phyloP scores from a whole-genome alignment of 1,140 invertebrate genomes.

The Apis cerana region DNA sequence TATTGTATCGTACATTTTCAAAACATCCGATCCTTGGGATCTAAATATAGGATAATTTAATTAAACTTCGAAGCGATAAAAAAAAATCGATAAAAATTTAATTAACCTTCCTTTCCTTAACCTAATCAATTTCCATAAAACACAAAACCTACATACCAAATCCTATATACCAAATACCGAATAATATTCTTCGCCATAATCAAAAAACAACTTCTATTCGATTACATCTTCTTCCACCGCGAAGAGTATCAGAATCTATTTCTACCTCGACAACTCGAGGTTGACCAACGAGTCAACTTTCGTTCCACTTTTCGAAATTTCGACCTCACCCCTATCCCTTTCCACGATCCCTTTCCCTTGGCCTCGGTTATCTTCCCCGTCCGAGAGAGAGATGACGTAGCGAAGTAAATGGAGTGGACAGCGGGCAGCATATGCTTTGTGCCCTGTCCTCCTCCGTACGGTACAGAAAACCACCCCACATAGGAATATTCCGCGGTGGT shows the following conservation, averaged over 20 bases:
- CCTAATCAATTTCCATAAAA: neutral
- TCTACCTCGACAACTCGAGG: too few relatives aligned
- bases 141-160: neutral
- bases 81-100: neutral
- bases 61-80: neutral
- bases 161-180: too few relatives aligned
- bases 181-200: too few relatives aligned
- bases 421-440: slow-evolving; percentile 80
- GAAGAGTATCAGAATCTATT: too few relatives aligned
- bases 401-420: slow-evolving; percentile 81
- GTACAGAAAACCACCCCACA: slow-evolving; percentile 50
- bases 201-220: too few relatives aligned
- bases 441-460: slow-evolving; percentile 39
- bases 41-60: neutral
- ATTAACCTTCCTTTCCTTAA: too few relatives aligned
- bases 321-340: neutral
- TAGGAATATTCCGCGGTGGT: slow-evolving; percentile 63
- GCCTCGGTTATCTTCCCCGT: slow-evolving; percentile 51
- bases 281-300: neutral
- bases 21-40: neutral
- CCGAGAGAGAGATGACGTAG: slow-evolving; percentile 65
- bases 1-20: neutral
- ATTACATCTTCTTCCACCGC: neutral
- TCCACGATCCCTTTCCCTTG: slow-evolving; percentile 17
- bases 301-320: slow-evolving; percentile 9